Conservation (phyloP, 2,113 vertebrate genomes). For the Diphyllodes magnificus region DNA sequence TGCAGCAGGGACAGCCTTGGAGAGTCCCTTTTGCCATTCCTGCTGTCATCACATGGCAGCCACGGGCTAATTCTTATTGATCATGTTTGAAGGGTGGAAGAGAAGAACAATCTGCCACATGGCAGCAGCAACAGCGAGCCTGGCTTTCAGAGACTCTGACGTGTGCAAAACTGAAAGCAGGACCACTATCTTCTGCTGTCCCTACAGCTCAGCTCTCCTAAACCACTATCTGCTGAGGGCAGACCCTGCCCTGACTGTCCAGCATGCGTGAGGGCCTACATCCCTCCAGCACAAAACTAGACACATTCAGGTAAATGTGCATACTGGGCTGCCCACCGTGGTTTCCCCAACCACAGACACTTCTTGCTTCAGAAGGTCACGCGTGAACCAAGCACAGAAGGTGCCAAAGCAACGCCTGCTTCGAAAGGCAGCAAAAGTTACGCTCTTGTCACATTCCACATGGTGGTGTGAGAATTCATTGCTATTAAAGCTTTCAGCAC, state of each 20-base stretch:
- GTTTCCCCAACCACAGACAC: neutral
- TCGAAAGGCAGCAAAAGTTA: neutral
- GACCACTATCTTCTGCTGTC: neutral
- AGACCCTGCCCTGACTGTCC: neutral
- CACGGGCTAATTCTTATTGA: neutral
- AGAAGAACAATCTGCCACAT: neutral
- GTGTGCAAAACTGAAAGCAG: neutral
- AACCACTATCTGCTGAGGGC: neutral
- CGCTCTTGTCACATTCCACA: fast-evolving
- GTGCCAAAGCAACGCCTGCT: neutral
- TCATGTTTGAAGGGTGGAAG: neutral
- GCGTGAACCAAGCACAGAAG: fast-evolving
- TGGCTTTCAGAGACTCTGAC: neutral
- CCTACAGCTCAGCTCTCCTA: neutral
- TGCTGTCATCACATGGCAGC: neutral
- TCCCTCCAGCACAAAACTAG: neutral
- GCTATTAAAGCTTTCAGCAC: neutral
- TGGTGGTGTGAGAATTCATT: fast-evolving
- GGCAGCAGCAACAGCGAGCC: neutral
- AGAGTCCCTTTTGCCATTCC: neutral
- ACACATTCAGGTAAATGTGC: fast-evolving
- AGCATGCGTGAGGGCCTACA: fast-evolving
- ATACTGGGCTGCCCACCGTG: fast-evolving
- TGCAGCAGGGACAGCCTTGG: neutral
- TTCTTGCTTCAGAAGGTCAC: neutral